phyloP scores from a whole-genome alignment of 2,797 vertebrate species.

The Holocentrus rufus region DNA sequence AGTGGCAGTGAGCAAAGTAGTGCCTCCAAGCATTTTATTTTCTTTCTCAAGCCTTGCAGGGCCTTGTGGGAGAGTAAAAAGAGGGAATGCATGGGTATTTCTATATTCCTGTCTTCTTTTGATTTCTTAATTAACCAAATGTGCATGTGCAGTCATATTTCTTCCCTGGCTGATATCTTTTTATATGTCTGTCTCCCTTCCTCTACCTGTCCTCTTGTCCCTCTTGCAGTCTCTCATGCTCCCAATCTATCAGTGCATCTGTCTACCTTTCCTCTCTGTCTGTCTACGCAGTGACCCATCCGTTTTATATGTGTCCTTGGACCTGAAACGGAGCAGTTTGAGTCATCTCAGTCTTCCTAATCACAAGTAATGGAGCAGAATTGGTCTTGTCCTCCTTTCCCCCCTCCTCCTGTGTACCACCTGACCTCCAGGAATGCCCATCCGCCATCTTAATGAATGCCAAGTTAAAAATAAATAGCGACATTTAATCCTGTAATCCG shows the following conservation, averaged over 20 bases:
- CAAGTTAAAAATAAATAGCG: constrained; percentile 50
- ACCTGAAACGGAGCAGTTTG: constrained; percentile 18
- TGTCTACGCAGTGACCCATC: constrained; percentile 10
- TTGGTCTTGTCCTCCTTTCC: constrained; percentile 52
- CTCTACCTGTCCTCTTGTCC: background rate
- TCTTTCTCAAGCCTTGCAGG: background rate
- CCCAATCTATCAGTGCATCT: constrained; percentile 24
- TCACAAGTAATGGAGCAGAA: constrained; percentile 64
- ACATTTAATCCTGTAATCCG: constrained; percentile 48
- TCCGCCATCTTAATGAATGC: constrained; percentile 45
- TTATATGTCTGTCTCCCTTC: background rate
- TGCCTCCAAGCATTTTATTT: constrained; percentile 1
- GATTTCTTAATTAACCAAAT: background rate
- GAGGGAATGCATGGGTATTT: background rate
- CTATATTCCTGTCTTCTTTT: background rate
- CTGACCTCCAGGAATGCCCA: constrained; percentile 46
- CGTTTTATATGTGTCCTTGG: constrained; percentile 50
- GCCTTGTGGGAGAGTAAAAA: background rate
- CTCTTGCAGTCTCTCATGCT: constrained; percentile 26
- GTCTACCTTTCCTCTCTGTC: background rate
- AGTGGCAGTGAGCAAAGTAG: constrained; percentile 13
- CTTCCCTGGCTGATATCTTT: background rate
- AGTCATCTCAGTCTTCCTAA: constrained; percentile 49
- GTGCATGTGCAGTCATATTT: background rate
- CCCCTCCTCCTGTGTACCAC: constrained; percentile 20